These are phyloP conservation scores for Atethmia centrago DNA, from an alignment of 2,888 invertebrate species.

Conservation along the genomic window DNA sequence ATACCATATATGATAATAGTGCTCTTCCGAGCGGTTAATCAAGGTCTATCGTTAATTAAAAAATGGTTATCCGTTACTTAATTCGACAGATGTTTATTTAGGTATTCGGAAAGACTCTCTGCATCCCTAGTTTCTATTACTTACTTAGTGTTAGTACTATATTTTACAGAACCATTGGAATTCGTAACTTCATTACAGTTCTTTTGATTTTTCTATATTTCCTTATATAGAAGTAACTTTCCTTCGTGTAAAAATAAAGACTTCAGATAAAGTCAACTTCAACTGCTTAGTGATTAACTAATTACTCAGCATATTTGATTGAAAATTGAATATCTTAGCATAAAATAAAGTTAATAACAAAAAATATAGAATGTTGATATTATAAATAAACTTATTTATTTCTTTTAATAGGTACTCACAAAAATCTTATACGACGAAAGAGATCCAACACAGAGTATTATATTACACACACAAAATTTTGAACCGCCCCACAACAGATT, in stretches of 20 bases:
- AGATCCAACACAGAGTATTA: conserved; percentile 27
- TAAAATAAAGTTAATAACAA: not conserved
- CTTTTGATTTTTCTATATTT: not conserved
- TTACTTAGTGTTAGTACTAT: not conserved
- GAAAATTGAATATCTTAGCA: not conserved
- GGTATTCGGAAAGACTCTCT: not conserved
- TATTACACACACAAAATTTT: conserved; percentile 43
- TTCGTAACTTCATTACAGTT: not conserved
- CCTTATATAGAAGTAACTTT: not conserved
- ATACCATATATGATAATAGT: not conserved
- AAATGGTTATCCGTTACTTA: conserved; percentile 1
- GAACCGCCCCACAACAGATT: conserved; percentile 38
- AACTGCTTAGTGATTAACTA: too few relatives aligned
- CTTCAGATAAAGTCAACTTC: not conserved
- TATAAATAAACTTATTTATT: not conserved
- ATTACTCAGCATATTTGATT: not conserved
- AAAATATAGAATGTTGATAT: not conserved
- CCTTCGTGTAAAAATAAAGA: not conserved
- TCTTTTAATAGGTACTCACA: conserved; percentile 47
- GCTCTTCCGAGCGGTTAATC: not conserved
- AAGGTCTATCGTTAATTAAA: conserved; percentile 10
- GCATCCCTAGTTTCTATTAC: conserved; percentile 22
- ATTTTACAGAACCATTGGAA: not conserved
- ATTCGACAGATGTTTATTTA: not conserved
- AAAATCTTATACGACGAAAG: not conserved